These are phyloP conservation scores for Dicentrarchus labrax DNA, from an alignment of 2,113 vertebrate genomes.

Conservation along the genomic window DNA sequence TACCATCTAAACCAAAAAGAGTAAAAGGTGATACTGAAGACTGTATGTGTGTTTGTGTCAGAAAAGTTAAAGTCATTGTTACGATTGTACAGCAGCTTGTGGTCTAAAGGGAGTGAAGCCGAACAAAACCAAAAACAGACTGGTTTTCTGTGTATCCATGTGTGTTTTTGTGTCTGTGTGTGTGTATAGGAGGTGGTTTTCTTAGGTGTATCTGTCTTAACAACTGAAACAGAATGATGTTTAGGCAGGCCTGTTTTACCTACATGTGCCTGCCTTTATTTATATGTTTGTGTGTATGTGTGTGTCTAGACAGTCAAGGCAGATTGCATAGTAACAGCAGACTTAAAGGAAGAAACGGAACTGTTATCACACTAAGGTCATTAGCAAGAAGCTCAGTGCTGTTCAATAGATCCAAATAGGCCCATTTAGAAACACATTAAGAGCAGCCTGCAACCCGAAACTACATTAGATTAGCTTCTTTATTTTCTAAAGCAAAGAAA, in stretches of 20 bases:
- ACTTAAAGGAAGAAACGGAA: slow-evolving; percentile 63
- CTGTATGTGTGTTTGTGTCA: slow-evolving; percentile 6
- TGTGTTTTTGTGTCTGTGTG: slow-evolving; percentile 1
- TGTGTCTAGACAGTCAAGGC: slow-evolving; percentile 33
- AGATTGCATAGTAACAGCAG: slow-evolving; percentile 26
- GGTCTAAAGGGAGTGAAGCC: slow-evolving; percentile 27
- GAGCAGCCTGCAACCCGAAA: slow-evolving; percentile 58
- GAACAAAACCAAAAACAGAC: slow-evolving; percentile 34
- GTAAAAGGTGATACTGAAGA: slow-evolving; percentile 3
- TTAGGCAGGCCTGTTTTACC: slow-evolving; percentile 29
- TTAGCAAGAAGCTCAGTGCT: slow-evolving; percentile 66
- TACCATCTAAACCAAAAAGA: neutral
- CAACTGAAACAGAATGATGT: slow-evolving; percentile 49
- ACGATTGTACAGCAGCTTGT: slow-evolving; percentile 1
- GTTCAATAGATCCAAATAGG: slow-evolving; percentile 67
- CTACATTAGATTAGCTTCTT: slow-evolving; percentile 50
- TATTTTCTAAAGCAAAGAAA: slow-evolving; percentile 41
- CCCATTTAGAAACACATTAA: slow-evolving; percentile 71
- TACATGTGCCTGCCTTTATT: slow-evolving; percentile 24
- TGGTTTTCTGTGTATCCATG: slow-evolving; percentile 9
- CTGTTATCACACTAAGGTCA: slow-evolving; percentile 60
- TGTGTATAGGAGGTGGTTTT: slow-evolving; percentile 18
- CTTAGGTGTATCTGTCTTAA: slow-evolving; percentile 21
- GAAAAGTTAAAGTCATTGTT: slow-evolving; percentile 16
- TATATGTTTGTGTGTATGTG: slow-evolving; percentile 23